phyloP scores from a whole-genome alignment of 1,140 invertebrate genomes.

The Megalopta genalis region DNA sequence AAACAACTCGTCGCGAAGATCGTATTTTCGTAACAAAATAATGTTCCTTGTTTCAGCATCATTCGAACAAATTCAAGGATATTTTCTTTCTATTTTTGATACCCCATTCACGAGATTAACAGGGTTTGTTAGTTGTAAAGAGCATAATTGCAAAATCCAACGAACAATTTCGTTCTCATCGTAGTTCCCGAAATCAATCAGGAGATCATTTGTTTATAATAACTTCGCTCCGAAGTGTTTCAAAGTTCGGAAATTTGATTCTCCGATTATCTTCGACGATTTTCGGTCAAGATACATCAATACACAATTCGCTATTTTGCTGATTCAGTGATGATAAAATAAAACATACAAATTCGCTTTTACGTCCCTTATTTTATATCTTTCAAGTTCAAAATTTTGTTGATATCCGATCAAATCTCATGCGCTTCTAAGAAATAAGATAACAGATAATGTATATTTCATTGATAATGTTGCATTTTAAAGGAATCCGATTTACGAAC shows the following conservation, averaged over 20 bases:
- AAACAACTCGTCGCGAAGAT: background rate
- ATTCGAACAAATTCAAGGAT: background rate
- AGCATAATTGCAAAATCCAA: background rate
- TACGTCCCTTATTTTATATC: too few species aligned
- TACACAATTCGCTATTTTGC: background rate
- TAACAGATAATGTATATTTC: too few species aligned
- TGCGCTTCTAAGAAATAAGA: too few species aligned
- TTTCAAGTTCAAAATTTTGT: too few species aligned
- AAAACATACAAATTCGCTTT: too few species aligned
- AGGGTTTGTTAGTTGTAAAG: background rate
- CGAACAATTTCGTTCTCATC: background rate
- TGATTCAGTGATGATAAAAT: background rate
- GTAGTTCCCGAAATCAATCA: background rate
- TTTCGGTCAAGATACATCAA: background rate
- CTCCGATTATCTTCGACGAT: slow-evolving; percentile 11
- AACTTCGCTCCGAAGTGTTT: background rate
- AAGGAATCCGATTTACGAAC: too few species aligned
- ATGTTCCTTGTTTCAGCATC: background rate
- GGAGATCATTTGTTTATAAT: background rate
- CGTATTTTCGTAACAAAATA: slow-evolving; percentile 25
- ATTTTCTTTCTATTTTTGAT: slow-evolving; percentile 32
- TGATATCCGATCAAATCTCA: too few species aligned
- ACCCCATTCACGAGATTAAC: background rate
- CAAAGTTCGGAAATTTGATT: background rate
- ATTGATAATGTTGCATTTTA: too few species aligned